Base-by-base conservation (phyloP, 2,888 invertebrate genomes). In the Hanleya hanleyi region DNA sequence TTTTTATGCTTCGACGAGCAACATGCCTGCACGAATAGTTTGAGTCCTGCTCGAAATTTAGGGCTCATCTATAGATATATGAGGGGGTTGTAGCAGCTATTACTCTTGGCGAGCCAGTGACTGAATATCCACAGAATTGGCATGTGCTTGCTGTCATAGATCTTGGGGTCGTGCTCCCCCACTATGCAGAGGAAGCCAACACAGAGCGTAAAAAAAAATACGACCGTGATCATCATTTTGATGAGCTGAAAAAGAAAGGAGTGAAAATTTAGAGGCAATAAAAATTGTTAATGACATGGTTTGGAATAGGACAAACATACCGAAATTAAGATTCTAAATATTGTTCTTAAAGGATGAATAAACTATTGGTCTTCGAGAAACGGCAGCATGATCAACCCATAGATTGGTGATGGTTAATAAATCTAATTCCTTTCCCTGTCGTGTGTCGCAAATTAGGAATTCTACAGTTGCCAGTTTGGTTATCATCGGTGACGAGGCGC, bases 191-290 rank as follows among this genome's bases (percentile, higher is more conserved):
- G 76, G 5, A 76, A 74, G 69, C 83, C 82, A 7, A 83, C 69
- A 61, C 84, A 84, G 3, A 84, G 66, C 5, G 84, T 82, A 72
- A 82, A 84, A 74, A 80, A 81, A 32, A 81, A 69, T 7, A 84
- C 83, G 9, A 83, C 83, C 9, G 83, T 83, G n/a, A 82, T 76
- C 83, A 83, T 83, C 81, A 82, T 83, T 57, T 76, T 74, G 33
- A 83, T 82, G 74, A 82, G 75, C 83, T 83, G 81, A 64, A 81
- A 78, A n/a, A n/a, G n/a, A n/a, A n/a, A n/a, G n/a, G n/a, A n/a
- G n/a, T n/a, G n/a, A n/a, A n/a, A n/a, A n/a, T n/a, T n/a, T n/a
- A n/a, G n/a, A n/a, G n/a, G n/a, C n/a, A n/a, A n/a, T n/a, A n/a
- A n/a, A n/a, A n/a, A n/a, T n/a, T n/a, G n/a, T n/a, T n/a, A n/a